Evolutionary conservation across 2,113 vertebrate genomes (phyloP), one percentile per base, ranked within the genome.

Genomic region (Triplophysa tibetana): DNA sequence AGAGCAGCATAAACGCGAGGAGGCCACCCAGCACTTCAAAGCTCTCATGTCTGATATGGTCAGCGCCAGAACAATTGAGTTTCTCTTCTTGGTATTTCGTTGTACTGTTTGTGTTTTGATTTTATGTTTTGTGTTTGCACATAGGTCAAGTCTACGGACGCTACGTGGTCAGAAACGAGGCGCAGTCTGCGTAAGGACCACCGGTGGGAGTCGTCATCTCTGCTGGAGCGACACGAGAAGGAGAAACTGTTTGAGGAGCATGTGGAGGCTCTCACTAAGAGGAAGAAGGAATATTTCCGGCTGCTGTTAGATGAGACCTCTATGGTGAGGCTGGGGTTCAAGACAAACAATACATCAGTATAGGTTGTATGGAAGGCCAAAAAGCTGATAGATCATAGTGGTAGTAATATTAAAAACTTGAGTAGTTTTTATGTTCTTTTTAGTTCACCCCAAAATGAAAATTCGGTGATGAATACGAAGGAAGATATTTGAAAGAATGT

Each of bases 31-130:
- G 89, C 96, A 98, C 89, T 99, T 99, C 91, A 98, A 95, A 85
- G 97, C 97, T 0, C 94, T 99, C 65, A 94, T 99, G 77, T 99
- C 97, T 0, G 98, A 99, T 79, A 99, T 99, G 98, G 98, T 99
- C 86, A 92, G 89, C 38, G 2, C 5, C 2, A 16, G 54, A 14
- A n/a, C 14, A 23, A 2, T n/a, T 66, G 1, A 17, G n/a, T 48
- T 21, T 17, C 24, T 6, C 6, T 19, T 17, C 26, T 65, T 4
- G 23, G 11, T 0, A n/a, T 26, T 21, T 48, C 10, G 0, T 41
- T 50, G 8, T 11, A 19, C 16, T 7, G 5, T 19, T 24, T 68
- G 11, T 61, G 21, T 45, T 11, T 54, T 50, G 13, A 50, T 50
- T 4, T 50, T 4, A 19, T 62, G 8, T 7, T 38, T 38, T 78